Evolutionary conservation across 1,140 invertebrate species (phyloP).

Genomic region (Orussus abietinus): DNA sequence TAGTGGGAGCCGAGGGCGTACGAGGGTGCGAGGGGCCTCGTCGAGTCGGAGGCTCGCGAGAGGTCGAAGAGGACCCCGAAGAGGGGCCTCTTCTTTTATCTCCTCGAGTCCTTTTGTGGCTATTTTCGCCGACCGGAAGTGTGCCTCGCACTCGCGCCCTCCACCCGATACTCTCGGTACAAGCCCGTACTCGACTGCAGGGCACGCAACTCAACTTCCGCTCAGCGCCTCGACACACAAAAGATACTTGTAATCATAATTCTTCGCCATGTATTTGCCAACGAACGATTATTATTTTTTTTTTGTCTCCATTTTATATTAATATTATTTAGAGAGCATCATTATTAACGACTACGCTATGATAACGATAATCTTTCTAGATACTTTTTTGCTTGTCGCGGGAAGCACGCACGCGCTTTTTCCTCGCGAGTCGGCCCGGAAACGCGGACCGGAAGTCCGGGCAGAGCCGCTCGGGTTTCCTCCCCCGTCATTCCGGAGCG

Average conservation of each 20-base stretch:
- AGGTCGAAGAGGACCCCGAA: neutral
- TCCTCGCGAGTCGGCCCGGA: too few relatives aligned
- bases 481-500: too few relatives aligned
- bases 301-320: conserved; percentile 47
- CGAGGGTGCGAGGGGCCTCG: conserved; percentile 17
- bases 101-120: too few relatives aligned
- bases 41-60: neutral
- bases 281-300: conserved; percentile 45
- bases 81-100: too few relatives aligned
- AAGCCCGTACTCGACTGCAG: conserved; percentile 38
- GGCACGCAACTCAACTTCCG: conserved; percentile 35
- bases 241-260: conserved; percentile 43
- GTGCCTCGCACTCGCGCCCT: conserved; percentile 23
- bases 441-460: too few relatives aligned
- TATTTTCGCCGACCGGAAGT: too few relatives aligned
- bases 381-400: conserved; percentile 38
- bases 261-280: conserved; percentile 53
- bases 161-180: conserved; percentile 36
- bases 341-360: conserved; percentile 44
- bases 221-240: conserved; percentile 49
- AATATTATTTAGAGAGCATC: conserved; percentile 47
- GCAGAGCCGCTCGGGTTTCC: too few relatives aligned
- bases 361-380: conserved; percentile 50
- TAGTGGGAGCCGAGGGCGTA: too few relatives aligned
- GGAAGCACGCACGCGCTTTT: too few relatives aligned